Conservation (phyloP, 2,797 vertebrate species). For the Synanceia verrucosa region DNA sequence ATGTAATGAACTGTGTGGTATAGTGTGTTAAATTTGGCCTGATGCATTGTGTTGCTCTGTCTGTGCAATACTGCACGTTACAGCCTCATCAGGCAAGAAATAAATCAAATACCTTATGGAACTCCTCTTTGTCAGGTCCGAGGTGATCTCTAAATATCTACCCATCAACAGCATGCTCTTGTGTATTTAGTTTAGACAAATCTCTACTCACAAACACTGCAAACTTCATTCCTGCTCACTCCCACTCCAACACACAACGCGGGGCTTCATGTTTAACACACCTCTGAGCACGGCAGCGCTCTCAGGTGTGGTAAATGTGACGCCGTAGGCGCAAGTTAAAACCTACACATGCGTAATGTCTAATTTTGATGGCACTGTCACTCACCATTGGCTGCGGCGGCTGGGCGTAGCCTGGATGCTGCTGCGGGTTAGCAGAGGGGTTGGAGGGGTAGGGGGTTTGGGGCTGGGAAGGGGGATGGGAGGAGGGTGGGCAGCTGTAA, state of each 20-base stretch:
- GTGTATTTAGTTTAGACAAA: conserved; percentile 13
- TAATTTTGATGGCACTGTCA: conserved; percentile 29
- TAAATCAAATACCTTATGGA: conserved; percentile 9
- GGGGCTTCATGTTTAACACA: conserved; percentile 18
- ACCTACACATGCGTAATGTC: not conserved
- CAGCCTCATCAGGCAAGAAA: not conserved
- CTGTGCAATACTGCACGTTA: not conserved
- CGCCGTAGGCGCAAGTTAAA: not conserved
- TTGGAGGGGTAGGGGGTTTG: conserved; percentile 78
- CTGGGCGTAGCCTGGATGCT: conserved; percentile 79
- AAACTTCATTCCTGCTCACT: conserved; percentile 43
- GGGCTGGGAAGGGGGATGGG: conserved; percentile 79
- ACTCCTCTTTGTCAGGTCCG: conserved; percentile 6
- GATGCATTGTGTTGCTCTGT: not conserved
- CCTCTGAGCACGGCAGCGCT: conserved; percentile 2
- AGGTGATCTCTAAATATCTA: conserved; percentile 13
- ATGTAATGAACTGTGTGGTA: not conserved
- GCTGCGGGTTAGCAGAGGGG: conserved; percentile 64
- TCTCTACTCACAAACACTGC: conserved; percentile 41
- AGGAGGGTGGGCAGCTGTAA: conserved; percentile 86
- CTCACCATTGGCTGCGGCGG: conserved; percentile 90
- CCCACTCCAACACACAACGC: conserved; percentile 18
- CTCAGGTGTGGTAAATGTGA: conserved; percentile 1
- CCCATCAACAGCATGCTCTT: conserved; percentile 1
- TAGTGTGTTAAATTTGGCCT: not conserved